Conservation (phyloP, 2,113 vertebrate species). For the Bubalus kerabau region DNA sequence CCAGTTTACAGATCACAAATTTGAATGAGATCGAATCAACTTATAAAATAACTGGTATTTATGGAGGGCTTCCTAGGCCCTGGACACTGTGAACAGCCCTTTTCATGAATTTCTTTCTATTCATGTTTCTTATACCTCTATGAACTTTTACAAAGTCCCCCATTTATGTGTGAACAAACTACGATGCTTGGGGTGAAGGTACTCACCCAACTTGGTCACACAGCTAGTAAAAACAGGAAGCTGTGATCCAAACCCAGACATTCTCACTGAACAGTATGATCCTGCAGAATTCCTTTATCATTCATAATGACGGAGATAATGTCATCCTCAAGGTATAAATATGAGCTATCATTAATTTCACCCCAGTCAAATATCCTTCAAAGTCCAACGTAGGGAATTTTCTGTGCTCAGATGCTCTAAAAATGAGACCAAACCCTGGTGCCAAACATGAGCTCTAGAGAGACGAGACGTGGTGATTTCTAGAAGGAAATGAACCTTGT, state of each 20-base stretch:
- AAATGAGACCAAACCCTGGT: neutral
- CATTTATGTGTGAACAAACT: neutral
- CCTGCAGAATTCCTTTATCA: neutral
- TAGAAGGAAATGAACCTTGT: constrained; percentile 28
- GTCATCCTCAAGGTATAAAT: neutral
- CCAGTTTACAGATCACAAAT: neutral
- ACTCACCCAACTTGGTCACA: neutral
- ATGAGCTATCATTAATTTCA: neutral
- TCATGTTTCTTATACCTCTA: neutral
- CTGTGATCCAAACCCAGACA: neutral
- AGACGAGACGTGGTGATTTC: neutral
- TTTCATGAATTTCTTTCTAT: neutral
- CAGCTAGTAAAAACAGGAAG: neutral
- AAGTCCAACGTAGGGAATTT: neutral
- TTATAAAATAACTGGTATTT: neutral
- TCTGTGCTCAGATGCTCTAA: neutral
- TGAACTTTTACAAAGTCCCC: neutral
- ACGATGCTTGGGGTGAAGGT: neutral
- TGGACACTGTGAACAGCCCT: neutral
- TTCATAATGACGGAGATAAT: neutral
- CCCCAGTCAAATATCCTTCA: neutral
- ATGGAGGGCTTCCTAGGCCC: neutral
- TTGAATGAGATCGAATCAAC: neutral
- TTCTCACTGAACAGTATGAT: neutral
- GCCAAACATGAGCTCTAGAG: neutral